Evolutionary conservation across 92 coral and sea anemone species (phyloP).

Genomic region (Micromussa lordhowensis): DNA sequence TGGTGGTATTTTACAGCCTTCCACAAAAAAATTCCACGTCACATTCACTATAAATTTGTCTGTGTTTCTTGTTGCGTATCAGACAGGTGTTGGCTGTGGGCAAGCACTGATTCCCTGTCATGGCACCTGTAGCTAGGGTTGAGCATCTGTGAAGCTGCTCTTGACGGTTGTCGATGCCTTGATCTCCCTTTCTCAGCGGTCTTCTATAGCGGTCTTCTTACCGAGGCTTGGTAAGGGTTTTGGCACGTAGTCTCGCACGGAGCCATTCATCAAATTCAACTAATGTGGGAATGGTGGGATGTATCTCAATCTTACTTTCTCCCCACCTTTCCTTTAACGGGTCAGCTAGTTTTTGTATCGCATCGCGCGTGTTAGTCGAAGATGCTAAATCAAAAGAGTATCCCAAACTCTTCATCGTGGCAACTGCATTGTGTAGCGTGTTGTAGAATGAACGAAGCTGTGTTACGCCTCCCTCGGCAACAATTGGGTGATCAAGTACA

Average conservation of each 20-base stretch:
- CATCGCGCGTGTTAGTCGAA: too few relatives aligned
- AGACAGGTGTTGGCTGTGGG: too few relatives aligned
- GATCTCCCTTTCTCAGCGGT: too few relatives aligned
- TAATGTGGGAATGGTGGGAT: too few relatives aligned
- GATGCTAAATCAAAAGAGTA: too few relatives aligned
- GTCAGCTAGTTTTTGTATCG: conserved; percentile 56
- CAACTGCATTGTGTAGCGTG: conserved; percentile 55
- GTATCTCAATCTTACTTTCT: too few relatives aligned
- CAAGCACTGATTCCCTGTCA: too few relatives aligned
- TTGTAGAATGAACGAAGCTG: conserved; percentile 38
- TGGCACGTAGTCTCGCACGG: conserved; percentile 52
- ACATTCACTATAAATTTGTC: conserved; percentile 57
- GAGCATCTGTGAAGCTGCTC: conserved; percentile 19
- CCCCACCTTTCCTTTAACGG: too few relatives aligned
- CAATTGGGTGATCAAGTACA: too few relatives aligned
- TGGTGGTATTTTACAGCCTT: conserved; percentile 60
- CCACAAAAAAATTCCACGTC: too few relatives aligned
- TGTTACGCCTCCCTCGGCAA: too few relatives aligned
- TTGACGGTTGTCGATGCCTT: conserved; percentile 16
- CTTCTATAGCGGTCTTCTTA: background rate
- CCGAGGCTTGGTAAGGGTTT: conserved; percentile 12
- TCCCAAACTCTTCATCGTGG: too few relatives aligned
- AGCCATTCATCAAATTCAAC: conserved; percentile 69
- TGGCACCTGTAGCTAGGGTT: conserved; percentile 24
- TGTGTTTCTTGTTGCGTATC: conserved; percentile 51